Base-by-base conservation (phyloP, 2,113 vertebrate species). In the Microcebus jonahi region DNA sequence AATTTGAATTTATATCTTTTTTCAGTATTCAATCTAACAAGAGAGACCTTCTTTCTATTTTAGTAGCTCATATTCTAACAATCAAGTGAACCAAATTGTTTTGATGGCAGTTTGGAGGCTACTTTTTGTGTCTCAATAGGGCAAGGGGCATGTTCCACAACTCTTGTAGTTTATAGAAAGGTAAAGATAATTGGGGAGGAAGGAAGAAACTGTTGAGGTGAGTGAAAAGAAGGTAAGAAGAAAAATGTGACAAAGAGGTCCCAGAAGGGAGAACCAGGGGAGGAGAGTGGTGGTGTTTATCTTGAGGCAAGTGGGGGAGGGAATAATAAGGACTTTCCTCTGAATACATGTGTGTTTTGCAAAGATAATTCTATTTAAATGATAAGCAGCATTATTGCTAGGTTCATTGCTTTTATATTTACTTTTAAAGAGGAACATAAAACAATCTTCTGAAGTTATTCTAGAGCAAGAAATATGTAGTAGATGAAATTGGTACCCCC, bases 401-500 rank as follows among this genome's bases (percentile, higher is more conserved):
- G n/a, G 36, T 34, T 87, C 45, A 36, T 4, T 70, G 55, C 42
- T 36, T 31, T 91, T 84, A 27, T 57, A 77, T 63, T 65, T 81
- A 45, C 63, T 81, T 95, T 89, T 48, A 39, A 77, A 63, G 45
- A 90, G 27, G 42, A 95, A 31, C 15, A 21, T 83, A 53, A 81
- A 68, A 11, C 34, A 39, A 25, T 88, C 94, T 93, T 97, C 79
- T 92, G 45, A 68, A 88, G 76, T 96, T 94, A 96, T 65, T 96
- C 88, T 96, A 97, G 94, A 97, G 81, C 50, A 93, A 88, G 70
- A 81, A 93, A 85, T 86, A 73, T 11, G 1, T 11, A 23, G 31
- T 45, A 80, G 39, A 73, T 65, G 23, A 27, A 27, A 25, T 20
- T 5, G 0, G 31, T 48, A 8, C 7, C 36, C 20, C 14, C 2